These are phyloP conservation scores for Tenthredo scrophulariae DNA, from an alignment of 2,888 invertebrate species.

Conservation along the genomic window DNA sequence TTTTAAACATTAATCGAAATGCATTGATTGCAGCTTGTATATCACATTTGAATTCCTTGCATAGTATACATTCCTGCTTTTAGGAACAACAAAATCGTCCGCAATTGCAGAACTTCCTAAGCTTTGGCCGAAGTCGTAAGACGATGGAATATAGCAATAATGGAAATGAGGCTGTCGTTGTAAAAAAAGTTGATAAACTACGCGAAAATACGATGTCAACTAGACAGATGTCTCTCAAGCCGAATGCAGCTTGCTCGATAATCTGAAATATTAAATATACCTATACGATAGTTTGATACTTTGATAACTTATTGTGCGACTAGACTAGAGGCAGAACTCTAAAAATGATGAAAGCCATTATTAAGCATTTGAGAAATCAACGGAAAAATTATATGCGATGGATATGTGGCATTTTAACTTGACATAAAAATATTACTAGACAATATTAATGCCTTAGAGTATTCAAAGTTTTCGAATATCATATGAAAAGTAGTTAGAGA, in stretches of 20 bases:
- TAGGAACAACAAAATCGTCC: conserved; percentile 71
- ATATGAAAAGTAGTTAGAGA: neutral
- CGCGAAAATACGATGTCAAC: conserved; percentile 39
- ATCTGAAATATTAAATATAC: conserved; percentile 59
- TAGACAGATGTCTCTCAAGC: conserved; percentile 65
- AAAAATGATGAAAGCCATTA: neutral
- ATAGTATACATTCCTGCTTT: conserved; percentile 53
- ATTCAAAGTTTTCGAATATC: neutral
- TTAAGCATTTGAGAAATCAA: neutral
- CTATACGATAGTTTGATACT: neutral
- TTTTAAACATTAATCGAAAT: neutral
- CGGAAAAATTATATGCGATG: neutral
- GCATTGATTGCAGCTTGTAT: neutral
- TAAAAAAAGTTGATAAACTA: conserved; percentile 62
- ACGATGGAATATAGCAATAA: conserved; percentile 74
- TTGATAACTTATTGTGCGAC: neutral
- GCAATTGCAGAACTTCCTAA: conserved; percentile 68
- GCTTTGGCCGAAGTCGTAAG: conserved; percentile 73
- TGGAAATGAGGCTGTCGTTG: conserved; percentile 74
- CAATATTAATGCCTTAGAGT: neutral
- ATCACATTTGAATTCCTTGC: neutral
- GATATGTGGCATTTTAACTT: neutral
- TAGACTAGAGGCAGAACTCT: neutral
- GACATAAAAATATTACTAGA: neutral
- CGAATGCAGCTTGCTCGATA: conserved; percentile 68